These are phyloP conservation scores for Laothoe populi DNA, from an alignment of 2,888 invertebrate species.

Conservation along the genomic window DNA sequence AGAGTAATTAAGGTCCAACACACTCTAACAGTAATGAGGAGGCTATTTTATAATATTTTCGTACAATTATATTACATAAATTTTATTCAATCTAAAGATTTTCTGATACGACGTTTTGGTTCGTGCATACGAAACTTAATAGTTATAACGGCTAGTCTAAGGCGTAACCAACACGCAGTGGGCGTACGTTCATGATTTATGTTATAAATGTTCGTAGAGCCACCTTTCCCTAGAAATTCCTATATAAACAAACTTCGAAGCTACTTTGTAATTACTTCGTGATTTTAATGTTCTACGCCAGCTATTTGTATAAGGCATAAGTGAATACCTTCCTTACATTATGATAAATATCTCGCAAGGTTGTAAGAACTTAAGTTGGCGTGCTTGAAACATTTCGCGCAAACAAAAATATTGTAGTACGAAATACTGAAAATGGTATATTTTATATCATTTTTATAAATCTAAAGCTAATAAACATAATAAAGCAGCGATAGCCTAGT, in stretches of 20 bases:
- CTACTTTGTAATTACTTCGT: slow-evolving; percentile 24
- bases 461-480: too few relatives aligned
- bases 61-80: slow-evolving; percentile 19
- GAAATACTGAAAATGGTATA: too few relatives aligned
- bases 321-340: not conserved
- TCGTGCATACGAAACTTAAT: slow-evolving; percentile 25
- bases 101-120: slow-evolving; percentile 25
- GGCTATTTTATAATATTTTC: not conserved
- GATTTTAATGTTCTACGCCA: slow-evolving; percentile 22
- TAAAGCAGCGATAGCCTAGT: too few relatives aligned
- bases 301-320: not conserved
- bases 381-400: too few relatives aligned
- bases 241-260: slow-evolving; percentile 21
- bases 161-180: slow-evolving; percentile 42
- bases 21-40: not conserved
- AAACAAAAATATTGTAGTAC: too few relatives aligned
- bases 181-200: slow-evolving; percentile 46
- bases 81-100: slow-evolving; percentile 25
- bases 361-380: too few relatives aligned
- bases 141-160: slow-evolving; percentile 38
- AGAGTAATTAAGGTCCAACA: not conserved
- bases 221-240: slow-evolving; percentile 28
- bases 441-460: too few relatives aligned
- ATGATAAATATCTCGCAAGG: not conserved
- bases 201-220: slow-evolving; percentile 36